Base-by-base conservation (phyloP, 2,113 vertebrate genomes). In the Cariama cristata region DNA sequence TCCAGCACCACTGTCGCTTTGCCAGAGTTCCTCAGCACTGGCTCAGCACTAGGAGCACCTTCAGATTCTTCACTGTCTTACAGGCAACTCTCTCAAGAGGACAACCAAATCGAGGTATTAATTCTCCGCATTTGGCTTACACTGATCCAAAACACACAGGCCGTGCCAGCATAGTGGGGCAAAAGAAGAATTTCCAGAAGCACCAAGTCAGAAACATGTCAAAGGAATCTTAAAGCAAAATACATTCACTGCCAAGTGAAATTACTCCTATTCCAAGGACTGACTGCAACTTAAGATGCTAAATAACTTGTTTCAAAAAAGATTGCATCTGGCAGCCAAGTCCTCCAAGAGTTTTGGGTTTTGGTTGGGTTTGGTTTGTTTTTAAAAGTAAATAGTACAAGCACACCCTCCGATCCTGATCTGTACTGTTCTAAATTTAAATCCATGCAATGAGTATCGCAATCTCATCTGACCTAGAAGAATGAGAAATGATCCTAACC, bases 161-260 rank as follows among this genome's bases (percentile, higher is more conserved):
- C 45, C 64, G 63, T 42, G 68, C 80, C 68, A 96, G 20, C 18
- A 45, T 3, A 64, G 59, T 71, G 47, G 63, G 76, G 92, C 59
- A 91, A 83, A 88, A 74, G 26, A 82, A 86, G 53, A 45, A 66
- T 55, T 95, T 90, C 50, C 83, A 88, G 72, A 94, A 80, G 68
- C 52, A 53, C 33, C 11, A 79, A 89, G 55, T 74, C 38, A 88
- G 52, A 94, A 93, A 93, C 9, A 66, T 7, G 47, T 63, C 66
- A 86, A 79, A 75, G 52, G n/a, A 92, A 93, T 56, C 74, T 72
- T 74, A 77, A 91, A 94, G 71, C 35, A 83, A 88, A 95, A 90
- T 59, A 88, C 8, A 20, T 33, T 24, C 35, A 30, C 68, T 88
- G 91, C 75, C 79, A 95, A 84, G 30, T 40, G 19, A 87, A 92